Conservation (phyloP, 2,888 invertebrate species). For the Allophyes oxyacanthae region DNA sequence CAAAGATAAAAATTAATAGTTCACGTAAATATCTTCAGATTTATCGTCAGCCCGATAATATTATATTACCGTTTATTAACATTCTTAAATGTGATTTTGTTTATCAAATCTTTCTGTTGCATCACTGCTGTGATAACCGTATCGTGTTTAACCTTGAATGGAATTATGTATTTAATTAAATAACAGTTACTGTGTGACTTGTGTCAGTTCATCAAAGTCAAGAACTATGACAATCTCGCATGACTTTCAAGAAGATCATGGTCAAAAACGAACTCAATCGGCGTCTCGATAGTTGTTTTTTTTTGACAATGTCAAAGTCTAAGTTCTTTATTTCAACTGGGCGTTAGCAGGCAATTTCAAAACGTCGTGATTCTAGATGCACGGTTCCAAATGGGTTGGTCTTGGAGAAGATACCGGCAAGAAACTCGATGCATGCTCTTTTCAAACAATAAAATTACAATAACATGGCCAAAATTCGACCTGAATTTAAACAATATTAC, state of each 20-base stretch:
- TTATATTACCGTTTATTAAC: background rate
- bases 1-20: no score
- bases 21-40: background rate
- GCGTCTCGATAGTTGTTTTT: no score
- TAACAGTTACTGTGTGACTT: background rate
- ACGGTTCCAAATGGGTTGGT: no score
- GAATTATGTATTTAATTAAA: conserved; percentile 7
- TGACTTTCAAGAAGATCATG: background rate
- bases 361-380: no score
- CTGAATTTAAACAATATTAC: no score
- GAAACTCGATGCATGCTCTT: no score
- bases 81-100: conserved; percentile 25
- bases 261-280: background rate
- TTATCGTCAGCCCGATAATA: conserved; percentile 22
- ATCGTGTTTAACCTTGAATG: conserved; percentile 23
- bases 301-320: no score
- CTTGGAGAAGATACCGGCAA: no score
- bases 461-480: no score
- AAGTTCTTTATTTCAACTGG: no score
- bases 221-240: background rate
- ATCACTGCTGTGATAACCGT: conserved; percentile 29
- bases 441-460: no score
- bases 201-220: background rate
- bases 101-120: conserved; percentile 31
- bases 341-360: no score